A percentile compares a stretch with the other conserved stretches of the same genome.
Conservation (phyloP, 2,113 vertebrate species). For the Puma concolor region DNA sequence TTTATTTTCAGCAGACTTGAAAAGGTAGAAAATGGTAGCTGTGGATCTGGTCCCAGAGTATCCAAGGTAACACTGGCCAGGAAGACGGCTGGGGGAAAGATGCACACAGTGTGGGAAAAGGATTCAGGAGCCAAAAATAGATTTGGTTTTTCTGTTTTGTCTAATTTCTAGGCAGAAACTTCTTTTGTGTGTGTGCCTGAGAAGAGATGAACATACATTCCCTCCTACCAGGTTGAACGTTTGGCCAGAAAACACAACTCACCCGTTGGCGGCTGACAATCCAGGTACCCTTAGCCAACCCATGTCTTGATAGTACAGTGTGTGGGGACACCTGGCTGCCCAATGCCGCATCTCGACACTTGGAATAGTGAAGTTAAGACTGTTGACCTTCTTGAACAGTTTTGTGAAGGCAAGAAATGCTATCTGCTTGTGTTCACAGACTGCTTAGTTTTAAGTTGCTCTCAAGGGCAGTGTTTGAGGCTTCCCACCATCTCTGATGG, state of each 20-base stretch:
- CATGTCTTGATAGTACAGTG: not conserved
- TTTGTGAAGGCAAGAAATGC: not conserved
- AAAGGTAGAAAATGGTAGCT: not conserved
- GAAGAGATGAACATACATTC: slow-evolving; percentile 36
- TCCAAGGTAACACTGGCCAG: not conserved
- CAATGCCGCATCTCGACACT: not conserved
- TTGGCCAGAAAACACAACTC: not conserved
- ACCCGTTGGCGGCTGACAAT: not conserved
- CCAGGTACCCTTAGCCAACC: not conserved
- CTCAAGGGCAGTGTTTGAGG: not conserved
- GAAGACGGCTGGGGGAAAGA: not conserved
- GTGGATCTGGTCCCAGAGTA: not conserved
- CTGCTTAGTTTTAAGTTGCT: slow-evolving; percentile 8
- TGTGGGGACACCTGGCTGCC: not conserved
- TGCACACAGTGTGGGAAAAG: not conserved
- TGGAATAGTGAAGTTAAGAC: not conserved
- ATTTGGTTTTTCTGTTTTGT: not conserved
- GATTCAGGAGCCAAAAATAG: not conserved
- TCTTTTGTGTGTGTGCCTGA: not conserved
- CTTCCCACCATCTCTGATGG: not conserved
- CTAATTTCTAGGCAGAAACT: slow-evolving; percentile 44
- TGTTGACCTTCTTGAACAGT: not conserved
- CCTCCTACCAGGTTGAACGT: not conserved
- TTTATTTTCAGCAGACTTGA: not conserved
- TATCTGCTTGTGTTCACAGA: not conserved